Evolutionary conservation across 1,140 invertebrate genomes (phyloP).

Genomic region (Apis cerana): DNA sequence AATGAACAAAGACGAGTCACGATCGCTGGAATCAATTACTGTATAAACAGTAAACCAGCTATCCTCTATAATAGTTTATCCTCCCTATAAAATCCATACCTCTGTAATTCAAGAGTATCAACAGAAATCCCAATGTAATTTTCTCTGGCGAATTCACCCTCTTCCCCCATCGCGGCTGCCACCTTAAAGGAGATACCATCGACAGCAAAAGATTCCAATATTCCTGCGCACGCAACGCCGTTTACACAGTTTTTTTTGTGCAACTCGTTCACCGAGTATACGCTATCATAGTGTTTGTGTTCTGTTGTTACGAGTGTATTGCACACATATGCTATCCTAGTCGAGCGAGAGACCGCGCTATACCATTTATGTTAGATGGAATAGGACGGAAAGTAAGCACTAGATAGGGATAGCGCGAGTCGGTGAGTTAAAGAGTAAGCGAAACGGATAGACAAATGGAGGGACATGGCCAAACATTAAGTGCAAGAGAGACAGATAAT

Average conservation of each 20-base stretch:
- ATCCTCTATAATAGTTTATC: conserved; percentile 2
- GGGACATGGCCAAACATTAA: background rate
- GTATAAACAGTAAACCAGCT: conserved; percentile 29
- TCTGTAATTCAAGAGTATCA: conserved; percentile 42
- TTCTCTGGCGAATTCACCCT: conserved; percentile 39
- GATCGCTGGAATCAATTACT: background rate
- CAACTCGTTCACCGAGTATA: conserved; percentile 30
- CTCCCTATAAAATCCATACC: conserved; percentile 54
- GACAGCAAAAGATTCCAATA: conserved; percentile 47
- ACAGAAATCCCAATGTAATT: conserved; percentile 57
- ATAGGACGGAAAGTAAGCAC: background rate
- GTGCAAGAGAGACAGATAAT: background rate
- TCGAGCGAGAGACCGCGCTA: too few species aligned
- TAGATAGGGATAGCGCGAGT: background rate
- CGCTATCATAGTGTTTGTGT: conserved; percentile 17
- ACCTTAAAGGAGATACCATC: conserved; percentile 59
- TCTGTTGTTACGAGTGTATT: background rate
- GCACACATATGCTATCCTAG: background rate
- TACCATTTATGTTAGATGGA: background rate
- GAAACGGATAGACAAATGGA: background rate
- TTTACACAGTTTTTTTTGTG: conserved; percentile 53
- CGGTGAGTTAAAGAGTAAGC: conserved; percentile 15
- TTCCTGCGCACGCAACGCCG: conserved; percentile 45
- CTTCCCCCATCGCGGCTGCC: background rate
- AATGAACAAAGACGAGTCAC: too few species aligned